Percentiles rank a stretch among this genome's conserved stretches.
These are phyloP conservation scores for Ciona savignyi DNA, from an alignment of 23 tunicate genomes.

Conservation along the genomic window DNA sequence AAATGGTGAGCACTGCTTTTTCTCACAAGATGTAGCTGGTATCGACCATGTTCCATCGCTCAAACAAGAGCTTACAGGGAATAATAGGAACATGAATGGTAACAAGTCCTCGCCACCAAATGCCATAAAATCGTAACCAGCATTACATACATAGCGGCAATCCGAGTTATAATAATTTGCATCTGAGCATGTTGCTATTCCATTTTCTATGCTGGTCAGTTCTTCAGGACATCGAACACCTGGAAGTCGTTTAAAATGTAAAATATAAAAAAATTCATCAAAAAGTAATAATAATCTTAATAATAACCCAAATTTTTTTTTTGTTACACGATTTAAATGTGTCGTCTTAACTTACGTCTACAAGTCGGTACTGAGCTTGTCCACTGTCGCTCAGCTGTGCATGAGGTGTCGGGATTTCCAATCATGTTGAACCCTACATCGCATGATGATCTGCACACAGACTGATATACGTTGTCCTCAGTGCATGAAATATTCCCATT, in stretches of 20 bases:
- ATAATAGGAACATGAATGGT: not conserved
- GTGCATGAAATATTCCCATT: constrained; percentile 32
- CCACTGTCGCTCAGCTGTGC: constrained; percentile 29
- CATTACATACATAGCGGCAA: constrained; percentile 44
- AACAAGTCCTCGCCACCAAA: not conserved
- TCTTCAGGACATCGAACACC: constrained; percentile 27
- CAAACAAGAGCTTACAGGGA: constrained; percentile 11
- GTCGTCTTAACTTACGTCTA: constrained; percentile 24
- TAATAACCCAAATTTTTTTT: no score
- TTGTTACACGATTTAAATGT: not conserved
- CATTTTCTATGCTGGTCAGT: constrained; percentile 11
- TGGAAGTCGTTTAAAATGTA: no score
- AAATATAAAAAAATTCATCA: no score
- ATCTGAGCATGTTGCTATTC: constrained; percentile 30
- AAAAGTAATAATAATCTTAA: no score
- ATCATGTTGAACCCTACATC: constrained; percentile 42
- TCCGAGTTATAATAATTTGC: constrained; percentile 20
- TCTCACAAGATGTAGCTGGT: constrained; percentile 11
- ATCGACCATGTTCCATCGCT: constrained; percentile 17
- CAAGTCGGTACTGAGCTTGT: constrained; percentile 30
- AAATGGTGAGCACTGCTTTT: constrained; percentile 10
- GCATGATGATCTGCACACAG: constrained; percentile 27
- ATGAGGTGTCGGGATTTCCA: constrained; percentile 22
- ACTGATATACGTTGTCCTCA: constrained; percentile 28
- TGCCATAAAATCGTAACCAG: constrained; percentile 44